Base-by-base conservation (phyloP, 2,113 vertebrate species). In the Mobula hypostoma region DNA sequence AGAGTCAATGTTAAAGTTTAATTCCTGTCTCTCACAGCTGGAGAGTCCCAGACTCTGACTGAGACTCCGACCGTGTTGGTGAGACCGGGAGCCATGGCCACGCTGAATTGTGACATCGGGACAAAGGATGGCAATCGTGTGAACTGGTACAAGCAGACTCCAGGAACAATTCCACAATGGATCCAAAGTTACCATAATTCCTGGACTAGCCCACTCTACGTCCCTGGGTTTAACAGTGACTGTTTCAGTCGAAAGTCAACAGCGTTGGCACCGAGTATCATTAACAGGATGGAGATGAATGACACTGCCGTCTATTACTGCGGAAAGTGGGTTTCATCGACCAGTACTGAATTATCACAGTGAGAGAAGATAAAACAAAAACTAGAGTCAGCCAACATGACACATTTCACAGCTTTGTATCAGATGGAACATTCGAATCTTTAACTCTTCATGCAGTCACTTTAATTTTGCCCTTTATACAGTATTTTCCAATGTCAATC, bases 271-370 rank as follows among this genome's bases (percentile, higher is more conserved):
- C n/a, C n/a, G n/a, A 87, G n/a, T 95, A 95, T 94, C 36, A 96
- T 96, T 36, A 96, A 24, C 58, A 95, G 83, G 94, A 94, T 96
- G 76, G 94, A 95, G 77, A 94, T 95, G 56, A 83, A 94, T 95
- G 96, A 96, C 94, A 96, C 95, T 61, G 96, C 95, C 90, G 94
- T 96, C 19, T 96, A 96, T 96, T 95, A 95, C 95, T 96, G 96
- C 95, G 0, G 0, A 0, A 95, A 94, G 95, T 95, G 94, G 94
- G n/a, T 95, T 96, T 24, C n/a, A n/a, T 0, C 0, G 29, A 94
- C 96, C 72, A 79, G 0, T 0, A 79, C 94, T 61, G 0, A 0
- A 0, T n/a, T 88, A 27, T 17, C 85, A 88, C 85, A 88, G 58
- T 66, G 58, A 66, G 58, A 88, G 85, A 66, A 63, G 85, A 58